A percentile compares a stretch with the other conserved stretches of the same genome.
phyloP scores from a whole-genome alignment of 2,888 invertebrate species.

The Nomada goodeniana region DNA sequence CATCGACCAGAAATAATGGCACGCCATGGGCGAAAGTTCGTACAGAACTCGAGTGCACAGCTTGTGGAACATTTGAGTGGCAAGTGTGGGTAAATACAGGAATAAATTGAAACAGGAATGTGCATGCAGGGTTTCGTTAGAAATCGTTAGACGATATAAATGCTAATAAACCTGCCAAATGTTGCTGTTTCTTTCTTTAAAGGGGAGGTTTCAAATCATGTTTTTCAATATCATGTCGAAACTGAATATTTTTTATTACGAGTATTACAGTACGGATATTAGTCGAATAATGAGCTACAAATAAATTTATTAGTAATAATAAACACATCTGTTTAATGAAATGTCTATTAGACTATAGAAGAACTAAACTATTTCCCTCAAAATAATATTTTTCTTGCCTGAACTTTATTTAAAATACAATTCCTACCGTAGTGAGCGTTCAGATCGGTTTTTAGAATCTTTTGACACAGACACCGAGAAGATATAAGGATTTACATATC shows the following conservation, averaged over 20 bases:
- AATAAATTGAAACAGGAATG: slow-evolving; percentile 18
- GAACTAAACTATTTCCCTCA: no score
- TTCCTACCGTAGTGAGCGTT: neutral
- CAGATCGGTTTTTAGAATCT: neutral
- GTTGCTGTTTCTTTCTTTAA: neutral
- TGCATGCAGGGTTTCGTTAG: neutral
- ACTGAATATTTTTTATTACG: no score
- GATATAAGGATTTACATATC: neutral
- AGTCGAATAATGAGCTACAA: no score
- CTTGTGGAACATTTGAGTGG: slow-evolving; percentile 10
- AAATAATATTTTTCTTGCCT: no score
- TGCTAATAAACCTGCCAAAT: slow-evolving; percentile 10
- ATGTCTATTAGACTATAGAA: no score
- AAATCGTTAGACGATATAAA: slow-evolving; percentile 5
- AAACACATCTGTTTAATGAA: no score
- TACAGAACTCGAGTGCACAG: slow-evolving; percentile 9
- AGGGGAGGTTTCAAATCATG: no score
- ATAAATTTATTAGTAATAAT: no score
- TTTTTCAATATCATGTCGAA: neutral
- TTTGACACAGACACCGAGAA: neutral
- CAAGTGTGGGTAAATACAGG: slow-evolving; percentile 18
- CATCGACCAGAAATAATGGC: slow-evolving; percentile 22
- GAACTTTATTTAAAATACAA: no score
- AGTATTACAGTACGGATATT: no score
- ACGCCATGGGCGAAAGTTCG: slow-evolving; percentile 22